Evolutionary conservation across 2,888 invertebrate genomes (phyloP).

Genomic region (Helobdella robusta): DNA sequence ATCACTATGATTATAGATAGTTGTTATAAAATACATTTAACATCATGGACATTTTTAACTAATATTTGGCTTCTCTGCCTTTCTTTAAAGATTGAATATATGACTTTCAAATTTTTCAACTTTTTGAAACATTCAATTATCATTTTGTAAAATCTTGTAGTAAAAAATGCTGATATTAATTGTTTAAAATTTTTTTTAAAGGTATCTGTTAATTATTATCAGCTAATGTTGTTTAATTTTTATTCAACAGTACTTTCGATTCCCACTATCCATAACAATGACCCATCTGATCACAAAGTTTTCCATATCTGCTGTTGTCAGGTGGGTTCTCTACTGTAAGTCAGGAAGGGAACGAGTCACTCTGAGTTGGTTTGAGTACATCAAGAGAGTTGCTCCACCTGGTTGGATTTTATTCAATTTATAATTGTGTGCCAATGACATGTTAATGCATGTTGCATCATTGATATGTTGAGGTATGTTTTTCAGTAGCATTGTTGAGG

Average conservation of each 20-base stretch:
- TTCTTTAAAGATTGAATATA: too few species aligned
- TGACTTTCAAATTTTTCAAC: too few species aligned
- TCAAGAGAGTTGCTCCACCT: constrained; percentile 61
- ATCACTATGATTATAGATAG: too few species aligned
- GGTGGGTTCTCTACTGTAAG: constrained; percentile 49
- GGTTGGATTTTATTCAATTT: constrained; percentile 38
- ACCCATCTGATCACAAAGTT: constrained; percentile 84
- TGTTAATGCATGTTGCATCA: too few species aligned
- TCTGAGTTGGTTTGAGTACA: constrained; percentile 66
- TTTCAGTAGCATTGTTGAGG: too few species aligned
- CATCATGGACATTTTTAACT: too few species aligned
- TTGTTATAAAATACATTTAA: too few species aligned
- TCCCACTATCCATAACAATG: constrained; percentile 78
- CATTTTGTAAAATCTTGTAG: background rate
- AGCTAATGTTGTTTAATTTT: too few species aligned
- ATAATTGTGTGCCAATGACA: background rate
- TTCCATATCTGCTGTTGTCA: constrained; percentile 64
- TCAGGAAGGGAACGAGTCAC: constrained; percentile 54
- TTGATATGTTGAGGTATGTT: too few species aligned
- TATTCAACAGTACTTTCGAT: constrained; percentile 66
- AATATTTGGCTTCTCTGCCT: too few species aligned
- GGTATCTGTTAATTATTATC: background rate
- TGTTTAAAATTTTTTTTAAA: background rate
- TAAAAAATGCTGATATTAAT: background rate
- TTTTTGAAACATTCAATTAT: too few species aligned